Evolutionary conservation across 2,113 vertebrate species (phyloP).

Genomic region (Corythoichthys haematopterus): DNA sequence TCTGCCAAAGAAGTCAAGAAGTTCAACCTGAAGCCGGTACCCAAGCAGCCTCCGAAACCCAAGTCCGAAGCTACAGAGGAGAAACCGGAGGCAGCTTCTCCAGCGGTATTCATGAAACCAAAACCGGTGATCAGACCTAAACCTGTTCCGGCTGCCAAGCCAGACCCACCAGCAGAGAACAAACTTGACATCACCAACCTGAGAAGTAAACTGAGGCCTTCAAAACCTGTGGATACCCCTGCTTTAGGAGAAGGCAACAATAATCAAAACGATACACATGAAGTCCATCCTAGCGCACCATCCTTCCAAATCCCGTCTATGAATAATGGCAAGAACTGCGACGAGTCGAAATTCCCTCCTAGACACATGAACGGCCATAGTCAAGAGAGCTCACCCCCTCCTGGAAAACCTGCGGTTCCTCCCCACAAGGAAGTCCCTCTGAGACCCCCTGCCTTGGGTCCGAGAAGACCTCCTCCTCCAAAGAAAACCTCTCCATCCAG

Average conservation of each 20-base stretch:
- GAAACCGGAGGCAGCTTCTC: constrained; percentile 71
- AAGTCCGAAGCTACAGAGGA: constrained; percentile 81
- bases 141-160: constrained; percentile 74
- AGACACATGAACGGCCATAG: constrained; percentile 75
- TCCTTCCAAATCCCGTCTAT: constrained; percentile 34
- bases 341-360: constrained; percentile 67
- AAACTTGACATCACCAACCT: constrained; percentile 89
- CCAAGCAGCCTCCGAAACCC: constrained; percentile 81
- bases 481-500: constrained; percentile 77
- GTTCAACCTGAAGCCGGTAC: constrained; percentile 88
- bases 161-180: constrained; percentile 77
- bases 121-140: constrained; percentile 88
- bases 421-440: constrained; percentile 70
- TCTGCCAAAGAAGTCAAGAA: constrained; percentile 92
- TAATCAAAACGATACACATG: constrained; percentile 24
- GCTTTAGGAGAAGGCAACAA: constrained; percentile 33
- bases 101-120: constrained; percentile 80
- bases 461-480: constrained; percentile 89
- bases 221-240: constrained; percentile 76
- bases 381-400: constrained; percentile 46
- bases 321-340: constrained; percentile 46
- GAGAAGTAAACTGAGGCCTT: constrained; percentile 88
- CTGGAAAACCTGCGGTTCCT: constrained; percentile 55
- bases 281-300: constrained; percentile 15
- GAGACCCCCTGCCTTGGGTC: constrained; percentile 78